Conservation (phyloP, 53 echinoderm and acorn worm genomes). For the Apostichopus leukothele region DNA sequence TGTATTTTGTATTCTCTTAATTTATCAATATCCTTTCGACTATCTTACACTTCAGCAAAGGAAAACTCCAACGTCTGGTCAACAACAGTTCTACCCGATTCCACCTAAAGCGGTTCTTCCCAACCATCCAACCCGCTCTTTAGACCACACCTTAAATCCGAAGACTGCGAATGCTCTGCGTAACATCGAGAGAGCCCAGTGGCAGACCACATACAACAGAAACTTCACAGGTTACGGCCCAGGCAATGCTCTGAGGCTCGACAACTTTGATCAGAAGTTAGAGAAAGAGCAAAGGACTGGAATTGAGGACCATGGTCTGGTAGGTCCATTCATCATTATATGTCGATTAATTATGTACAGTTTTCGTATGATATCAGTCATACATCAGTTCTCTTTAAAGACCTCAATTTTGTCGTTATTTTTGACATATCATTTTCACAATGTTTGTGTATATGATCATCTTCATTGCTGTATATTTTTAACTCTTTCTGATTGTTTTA, state of each 20-base stretch:
- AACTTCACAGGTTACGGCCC: conserved; percentile 89
- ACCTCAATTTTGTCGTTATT: no score
- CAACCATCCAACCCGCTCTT: conserved; percentile 82
- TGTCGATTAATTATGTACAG: no score
- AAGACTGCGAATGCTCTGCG: conserved; percentile 89
- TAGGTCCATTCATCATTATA: conserved; percentile 55
- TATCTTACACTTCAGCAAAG: conserved; percentile 61
- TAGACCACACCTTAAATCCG: conserved; percentile 81
- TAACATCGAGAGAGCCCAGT: conserved; percentile 94
- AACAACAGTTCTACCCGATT: conserved; percentile 93
- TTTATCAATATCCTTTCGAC: neutral
- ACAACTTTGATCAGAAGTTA: conserved; percentile 85
- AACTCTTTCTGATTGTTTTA: no score
- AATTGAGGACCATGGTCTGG: conserved; percentile 91
- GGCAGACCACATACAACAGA: conserved; percentile 87
- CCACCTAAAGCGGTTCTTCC: conserved; percentile 95
- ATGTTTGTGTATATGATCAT: no score
- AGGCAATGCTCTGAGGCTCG: conserved; percentile 75
- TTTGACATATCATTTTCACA: no score
- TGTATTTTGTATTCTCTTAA: neutral
- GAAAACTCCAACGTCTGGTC: conserved; percentile 81
- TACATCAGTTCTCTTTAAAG: no score
- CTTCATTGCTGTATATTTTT: no score
- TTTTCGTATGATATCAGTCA: no score
- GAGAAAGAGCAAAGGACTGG: conserved; percentile 70